phyloP scores from a whole-genome alignment of 2,888 invertebrate species.

The Nomada fucata region DNA sequence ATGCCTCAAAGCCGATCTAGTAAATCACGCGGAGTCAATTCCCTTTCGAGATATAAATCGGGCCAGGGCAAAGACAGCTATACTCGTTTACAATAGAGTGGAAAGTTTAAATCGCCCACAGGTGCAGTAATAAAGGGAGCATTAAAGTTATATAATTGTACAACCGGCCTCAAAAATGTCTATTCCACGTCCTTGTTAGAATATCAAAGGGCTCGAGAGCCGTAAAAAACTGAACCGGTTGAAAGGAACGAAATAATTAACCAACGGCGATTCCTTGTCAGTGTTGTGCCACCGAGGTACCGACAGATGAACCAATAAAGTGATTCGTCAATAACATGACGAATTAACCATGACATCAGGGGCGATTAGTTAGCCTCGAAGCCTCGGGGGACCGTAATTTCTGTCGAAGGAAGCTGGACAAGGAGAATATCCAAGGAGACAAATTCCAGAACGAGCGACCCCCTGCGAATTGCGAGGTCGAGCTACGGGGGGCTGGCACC shows the following conservation, averaged over 20 bases:
- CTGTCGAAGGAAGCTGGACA: conserved; percentile 55
- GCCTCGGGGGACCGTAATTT: conserved; percentile 33
- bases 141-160: too few species aligned
- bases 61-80: too few species aligned
- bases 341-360: conserved; percentile 19
- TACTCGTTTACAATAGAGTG: too few species aligned
- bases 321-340: conserved; percentile 49
- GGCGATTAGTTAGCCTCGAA: conserved; percentile 39
- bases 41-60: too few species aligned
- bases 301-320: conserved; percentile 10
- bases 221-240: too few species aligned
- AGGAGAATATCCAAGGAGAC: conserved; percentile 53
- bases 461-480: conserved; percentile 77
- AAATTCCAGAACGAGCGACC: conserved; percentile 74
- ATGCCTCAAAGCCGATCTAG: too few species aligned
- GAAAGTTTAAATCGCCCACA: too few species aligned
- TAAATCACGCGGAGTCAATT: too few species aligned
- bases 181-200: too few species aligned
- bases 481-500: conserved; percentile 80
- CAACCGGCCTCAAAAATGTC: too few species aligned
- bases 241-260: neutral
- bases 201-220: too few species aligned
- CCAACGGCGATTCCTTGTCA: neutral
- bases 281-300: neutral
- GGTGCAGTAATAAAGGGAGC: too few species aligned